phyloP scores from a whole-genome alignment of 2,797 vertebrate genomes.

The Notolabrus celidotus region DNA sequence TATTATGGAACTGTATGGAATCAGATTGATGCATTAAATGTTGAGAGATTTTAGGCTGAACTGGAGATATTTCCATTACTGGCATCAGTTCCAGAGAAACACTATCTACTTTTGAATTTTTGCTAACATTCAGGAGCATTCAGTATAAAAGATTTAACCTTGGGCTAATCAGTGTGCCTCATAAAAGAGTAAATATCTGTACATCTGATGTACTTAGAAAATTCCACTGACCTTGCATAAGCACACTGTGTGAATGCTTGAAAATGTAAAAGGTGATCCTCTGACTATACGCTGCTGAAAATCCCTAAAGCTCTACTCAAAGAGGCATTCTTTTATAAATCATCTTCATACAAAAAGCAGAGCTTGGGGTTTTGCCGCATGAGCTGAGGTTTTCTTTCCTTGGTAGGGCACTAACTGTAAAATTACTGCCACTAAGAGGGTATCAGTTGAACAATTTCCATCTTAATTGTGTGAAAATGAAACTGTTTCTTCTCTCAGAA shows the following conservation, averaged over 20 bases:
- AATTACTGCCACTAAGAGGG: slow-evolving; percentile 39
- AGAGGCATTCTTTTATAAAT: slow-evolving; percentile 19
- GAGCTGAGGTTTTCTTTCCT: slow-evolving; percentile 27
- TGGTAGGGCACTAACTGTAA: slow-evolving; percentile 35
- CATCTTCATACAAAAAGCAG: slow-evolving; percentile 24
- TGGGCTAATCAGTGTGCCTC: not conserved
- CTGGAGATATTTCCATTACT: no score
- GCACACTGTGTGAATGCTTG: slow-evolving; percentile 2
- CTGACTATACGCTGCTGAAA: slow-evolving; percentile 17
- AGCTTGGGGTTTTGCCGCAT: slow-evolving; percentile 8
- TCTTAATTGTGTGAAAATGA: slow-evolving; percentile 61
- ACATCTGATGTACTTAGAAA: not conserved
- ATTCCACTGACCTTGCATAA: not conserved
- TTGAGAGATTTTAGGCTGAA: no score
- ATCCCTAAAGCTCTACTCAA: slow-evolving; percentile 3
- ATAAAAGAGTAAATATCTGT: not conserved
- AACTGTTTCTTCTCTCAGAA: slow-evolving; percentile 43
- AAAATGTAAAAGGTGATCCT: not conserved
- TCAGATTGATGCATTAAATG: no score
- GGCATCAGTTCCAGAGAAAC: no score
- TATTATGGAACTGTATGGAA: no score
- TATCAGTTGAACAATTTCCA: slow-evolving; percentile 48
- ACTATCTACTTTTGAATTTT: not conserved
- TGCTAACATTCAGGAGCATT: not conserved
- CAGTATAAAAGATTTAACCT: not conserved